These are phyloP conservation scores for Colistium nudipinnis DNA, from an alignment of 2,113 vertebrate genomes.

Conservation along the genomic window DNA sequence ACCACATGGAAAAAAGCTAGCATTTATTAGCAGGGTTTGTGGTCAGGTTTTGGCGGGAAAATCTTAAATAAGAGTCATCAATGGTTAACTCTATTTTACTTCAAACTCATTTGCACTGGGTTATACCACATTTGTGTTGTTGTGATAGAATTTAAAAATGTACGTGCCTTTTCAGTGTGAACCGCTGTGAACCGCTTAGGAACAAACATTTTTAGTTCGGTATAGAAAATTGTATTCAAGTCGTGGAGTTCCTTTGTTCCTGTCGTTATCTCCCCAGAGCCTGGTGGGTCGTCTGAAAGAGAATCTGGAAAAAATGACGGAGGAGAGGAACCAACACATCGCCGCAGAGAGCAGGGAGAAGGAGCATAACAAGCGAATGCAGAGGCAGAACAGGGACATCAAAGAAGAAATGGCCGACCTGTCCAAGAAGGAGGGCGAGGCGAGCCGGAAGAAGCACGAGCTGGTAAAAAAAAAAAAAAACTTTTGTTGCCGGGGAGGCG, in stretches of 20 bases:
- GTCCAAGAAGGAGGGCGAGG: constrained; percentile 93
- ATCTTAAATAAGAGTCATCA: background rate
- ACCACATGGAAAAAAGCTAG: too few species aligned
- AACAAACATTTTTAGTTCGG: too few species aligned
- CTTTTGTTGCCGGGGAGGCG: background rate
- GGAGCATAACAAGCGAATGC: constrained; percentile 95
- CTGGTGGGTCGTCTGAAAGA: constrained; percentile 92
- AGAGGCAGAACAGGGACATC: constrained; percentile 91
- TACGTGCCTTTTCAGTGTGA: too few species aligned
- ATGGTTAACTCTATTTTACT: background rate
- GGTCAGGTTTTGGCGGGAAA: background rate
- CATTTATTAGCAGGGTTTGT: background rate
- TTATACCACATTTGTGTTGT: background rate
- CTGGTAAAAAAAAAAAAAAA: too few species aligned
- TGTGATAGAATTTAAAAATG: too few species aligned
- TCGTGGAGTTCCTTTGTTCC: background rate
- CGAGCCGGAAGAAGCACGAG: constrained; percentile 97
- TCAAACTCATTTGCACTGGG: background rate
- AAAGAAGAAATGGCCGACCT: constrained; percentile 96
- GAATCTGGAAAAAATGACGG: constrained; percentile 94
- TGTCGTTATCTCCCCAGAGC: constrained; percentile 76
- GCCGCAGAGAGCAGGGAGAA: constrained; percentile 92
- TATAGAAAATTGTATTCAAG: too few species aligned
- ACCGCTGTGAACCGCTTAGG: too few species aligned
- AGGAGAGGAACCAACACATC: constrained; percentile 89